Evolutionary conservation across 2,113 vertebrate genomes (phyloP), one percentile per base, ranked within the genome.

Genomic region (Neotragus moschatus): DNA sequence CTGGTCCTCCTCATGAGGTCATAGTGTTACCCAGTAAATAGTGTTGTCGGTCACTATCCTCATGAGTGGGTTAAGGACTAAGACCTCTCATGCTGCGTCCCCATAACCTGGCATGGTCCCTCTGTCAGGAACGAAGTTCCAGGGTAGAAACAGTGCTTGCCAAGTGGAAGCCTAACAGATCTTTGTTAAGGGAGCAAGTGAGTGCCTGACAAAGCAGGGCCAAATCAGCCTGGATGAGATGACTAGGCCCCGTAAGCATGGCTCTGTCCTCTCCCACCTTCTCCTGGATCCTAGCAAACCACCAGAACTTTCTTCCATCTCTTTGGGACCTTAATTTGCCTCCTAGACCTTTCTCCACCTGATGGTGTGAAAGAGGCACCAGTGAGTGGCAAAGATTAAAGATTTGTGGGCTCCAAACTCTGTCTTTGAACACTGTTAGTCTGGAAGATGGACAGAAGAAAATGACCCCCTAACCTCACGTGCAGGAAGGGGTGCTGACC

Each of bases 1-100:
- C 2, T 53, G 79, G 5, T 43, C 26, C 51, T 36, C 30, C 16
- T 51, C 45, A 10, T 3, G 5, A 14, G 4, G 58, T 21, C 43
- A n/a, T 47, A 49, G 3, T 0, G 55, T 30, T 19, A 19, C 2
- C 7, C 9, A 4, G 5, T 1, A 2, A n/a, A 45, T 36, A 30
- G 43, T 4, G 2, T 1, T 2, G 47, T 51, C 1, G 2, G 6
- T 81, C 70, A 56, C 30, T 7, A 15, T 66, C 58, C 36, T 91
- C 7, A 66, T 5, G 19, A 43, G 39, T 30, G 51, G 49, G 30
- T 70, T 58, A 66, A n/a, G 39, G 86, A 66, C 51, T 39, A 56
- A 47, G 66, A 28, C 15, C 33, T 88, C 60, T 60, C 39, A 12
- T 2, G 7, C 51, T 49, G 39, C 23, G 4, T 88, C 10, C 13